phyloP scores from a whole-genome alignment of 2,888 invertebrate genomes.

The Notodonta ziczac region DNA sequence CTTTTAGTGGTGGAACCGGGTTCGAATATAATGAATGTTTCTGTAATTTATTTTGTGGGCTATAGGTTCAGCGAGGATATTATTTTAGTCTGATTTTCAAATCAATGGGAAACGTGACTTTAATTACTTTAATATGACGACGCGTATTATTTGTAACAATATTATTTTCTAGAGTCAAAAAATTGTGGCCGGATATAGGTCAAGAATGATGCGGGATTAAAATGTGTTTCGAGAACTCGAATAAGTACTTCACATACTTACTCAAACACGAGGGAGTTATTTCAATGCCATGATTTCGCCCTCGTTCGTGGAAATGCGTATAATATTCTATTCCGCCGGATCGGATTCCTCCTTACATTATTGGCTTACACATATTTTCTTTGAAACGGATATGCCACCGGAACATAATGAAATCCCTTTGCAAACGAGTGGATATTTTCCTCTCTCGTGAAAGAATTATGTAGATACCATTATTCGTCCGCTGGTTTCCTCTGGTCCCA shows the following conservation, averaged over 20 bases:
- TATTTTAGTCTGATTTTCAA: no score
- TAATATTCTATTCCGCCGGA: neutral
- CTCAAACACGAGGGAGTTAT: neutral
- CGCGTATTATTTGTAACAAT: no score
- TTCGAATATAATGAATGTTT: neutral
- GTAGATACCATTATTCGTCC: neutral
- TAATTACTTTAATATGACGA: no score
- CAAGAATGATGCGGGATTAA: neutral
- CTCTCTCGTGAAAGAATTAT: neutral
- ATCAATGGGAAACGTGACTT: no score
- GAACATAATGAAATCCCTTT: neutral
- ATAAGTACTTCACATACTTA: neutral
- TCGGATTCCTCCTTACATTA: neutral
- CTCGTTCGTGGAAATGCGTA: neutral
- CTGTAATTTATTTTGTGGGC: no score
- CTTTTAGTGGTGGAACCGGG: neutral
- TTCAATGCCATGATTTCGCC: neutral
- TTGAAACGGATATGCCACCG: neutral
- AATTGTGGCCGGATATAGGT: no score
- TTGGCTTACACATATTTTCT: slow-evolving; percentile 6
- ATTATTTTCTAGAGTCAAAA: no score
- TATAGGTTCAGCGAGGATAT: no score
- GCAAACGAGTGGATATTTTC: neutral
- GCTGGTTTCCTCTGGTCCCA: neutral
- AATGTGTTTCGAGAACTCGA: neutral